Base-by-base conservation (phyloP, 2,113 vertebrate genomes). In the Periophthalmus modestus region DNA sequence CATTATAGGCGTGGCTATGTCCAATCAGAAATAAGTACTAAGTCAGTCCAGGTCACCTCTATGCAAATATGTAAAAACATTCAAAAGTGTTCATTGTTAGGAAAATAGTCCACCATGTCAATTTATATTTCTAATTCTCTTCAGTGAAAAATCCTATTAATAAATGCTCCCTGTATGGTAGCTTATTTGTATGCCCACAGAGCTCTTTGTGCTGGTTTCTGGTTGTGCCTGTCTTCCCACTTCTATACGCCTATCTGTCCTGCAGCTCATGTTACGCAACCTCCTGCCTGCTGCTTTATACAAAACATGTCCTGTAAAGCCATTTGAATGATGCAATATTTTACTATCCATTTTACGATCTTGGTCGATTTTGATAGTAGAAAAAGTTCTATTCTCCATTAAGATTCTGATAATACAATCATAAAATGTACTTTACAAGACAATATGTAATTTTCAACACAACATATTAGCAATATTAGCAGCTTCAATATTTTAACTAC, bases 161-260 rank as follows among this genome's bases (percentile, higher is more conserved):
- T 48, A 28, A 57, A 69, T 50, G 54, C 1, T 43, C 10, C 13
- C 46, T 2, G 23, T 18, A 0, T 52, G 55, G 63, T 23, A 28
- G 28, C 28, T 3, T 28, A 50, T 24, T 19, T 12, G 34, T 5
- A 13, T 50, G 55, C 39, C 28, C 59, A 48, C 7, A 4, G 7
- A 0, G 48, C 55, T 34, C 33, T n/a, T n/a, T 66, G 54, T 63
- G 71, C 39, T 50, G 52, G 21, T 46, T 69, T 70, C 66, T 16
- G 13, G 36, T 50, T 72, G n/a, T 13, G 63, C 69, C 6, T 21
- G 73, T 72, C 57, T 57, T 68, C 48, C 69, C 58, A 36, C 71
- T 48, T 74, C 61, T 82, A 43, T 43, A 71, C 55, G 54, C 24
- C 36, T 47, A 19, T 47, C 47, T 66, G 9, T 21, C 43, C 69